Base-by-base conservation (phyloP, 1,140 invertebrate species). In the Chrysopa pallens region DNA sequence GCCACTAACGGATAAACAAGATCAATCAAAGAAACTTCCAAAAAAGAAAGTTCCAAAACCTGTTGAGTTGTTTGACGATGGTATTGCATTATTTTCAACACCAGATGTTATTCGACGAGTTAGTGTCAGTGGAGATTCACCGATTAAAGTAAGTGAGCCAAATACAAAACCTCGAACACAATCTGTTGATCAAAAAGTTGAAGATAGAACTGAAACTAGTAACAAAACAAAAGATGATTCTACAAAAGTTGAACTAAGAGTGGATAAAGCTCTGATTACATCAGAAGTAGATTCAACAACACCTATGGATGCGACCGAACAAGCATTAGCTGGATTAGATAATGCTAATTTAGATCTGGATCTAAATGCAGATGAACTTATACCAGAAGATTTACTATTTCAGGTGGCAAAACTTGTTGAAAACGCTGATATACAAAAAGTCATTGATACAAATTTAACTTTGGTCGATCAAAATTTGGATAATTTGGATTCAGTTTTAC, bases 71-170 rank as follows among this genome's bases (percentile, higher is more conserved):
- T 53, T 72, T 41, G 61, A 74, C 42, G 74, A 69, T 48, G 70
- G 72, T 53, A 70, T 72, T 63, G 77, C 72, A 15, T 70, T 84
- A 27, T 84, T 84, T 53, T 82, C 80, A 9, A 76, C 79, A 36
- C 81, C 81, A 7, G 81, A 84, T 64, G 79, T 83, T 44, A 80
- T 84, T 39, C 64, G 78, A 48, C 67, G 78, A 48, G 76, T 81
- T 6, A 57, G 60, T 41, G 50, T 54, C 1, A 53, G 48, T 11
- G 29, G 41, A 15, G 62, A 64, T 37, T 66, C 64, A 48, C 9
- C 56, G 41, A 15, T 36, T 42, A 38, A 57, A 53, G 50, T 57
- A 44, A 48, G 48, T 15, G 36, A 23, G 17, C 17, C 48, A 48
- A 43, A 52, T 42, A 46, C 42, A 33, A 9, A 37, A 47, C 37